Evolutionary conservation across 92 coral and sea anemone species (phyloP).

Genomic region (Ricordea florida): DNA sequence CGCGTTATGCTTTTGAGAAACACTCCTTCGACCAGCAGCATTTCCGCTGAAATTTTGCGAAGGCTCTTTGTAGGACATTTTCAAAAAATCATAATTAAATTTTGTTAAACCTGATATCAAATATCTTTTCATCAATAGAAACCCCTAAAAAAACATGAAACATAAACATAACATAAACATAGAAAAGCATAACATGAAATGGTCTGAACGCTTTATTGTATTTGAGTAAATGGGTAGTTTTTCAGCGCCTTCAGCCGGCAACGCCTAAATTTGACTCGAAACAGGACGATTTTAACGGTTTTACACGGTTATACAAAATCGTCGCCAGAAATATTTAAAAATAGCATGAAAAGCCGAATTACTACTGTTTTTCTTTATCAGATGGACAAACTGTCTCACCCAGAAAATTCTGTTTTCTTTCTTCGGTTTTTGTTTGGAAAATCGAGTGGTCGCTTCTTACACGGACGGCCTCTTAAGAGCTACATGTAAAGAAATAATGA

Average conservation of each 20-base stretch:
- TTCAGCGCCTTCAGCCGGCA: slow-evolving; percentile 35
- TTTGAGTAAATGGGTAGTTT: slow-evolving; percentile 36
- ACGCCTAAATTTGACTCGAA: slow-evolving; percentile 53
- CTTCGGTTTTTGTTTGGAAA: slow-evolving; percentile 13
- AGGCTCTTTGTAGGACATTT: slow-evolving; percentile 33
- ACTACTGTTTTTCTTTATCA: slow-evolving; percentile 41
- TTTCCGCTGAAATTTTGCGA: slow-evolving; percentile 1
- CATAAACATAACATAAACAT: no score
- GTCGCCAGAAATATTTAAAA: slow-evolving; percentile 29
- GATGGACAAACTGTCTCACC: not conserved
- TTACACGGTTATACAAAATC: slow-evolving; percentile 39
- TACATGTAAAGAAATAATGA: no score
- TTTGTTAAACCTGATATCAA: slow-evolving; percentile 13
- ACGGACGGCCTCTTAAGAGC: no score
- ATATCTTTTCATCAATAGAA: slow-evolving; percentile 23
- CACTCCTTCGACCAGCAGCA: slow-evolving; percentile 25
- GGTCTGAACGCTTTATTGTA: slow-evolving; percentile 20
- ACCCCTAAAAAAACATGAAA: no score
- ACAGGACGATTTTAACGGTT: slow-evolving; percentile 39
- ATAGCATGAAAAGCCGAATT: slow-evolving; percentile 15
- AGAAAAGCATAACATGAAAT: slow-evolving; percentile 8
- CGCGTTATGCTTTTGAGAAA: slow-evolving; percentile 46
- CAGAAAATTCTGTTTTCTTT: slow-evolving; percentile 22
- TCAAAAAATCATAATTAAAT: slow-evolving; percentile 20
- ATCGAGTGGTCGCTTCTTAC: slow-evolving; percentile 21